These are phyloP conservation scores for Coregonus clupeaformis DNA, from an alignment of 2,113 vertebrate genomes.

Conservation along the genomic window DNA sequence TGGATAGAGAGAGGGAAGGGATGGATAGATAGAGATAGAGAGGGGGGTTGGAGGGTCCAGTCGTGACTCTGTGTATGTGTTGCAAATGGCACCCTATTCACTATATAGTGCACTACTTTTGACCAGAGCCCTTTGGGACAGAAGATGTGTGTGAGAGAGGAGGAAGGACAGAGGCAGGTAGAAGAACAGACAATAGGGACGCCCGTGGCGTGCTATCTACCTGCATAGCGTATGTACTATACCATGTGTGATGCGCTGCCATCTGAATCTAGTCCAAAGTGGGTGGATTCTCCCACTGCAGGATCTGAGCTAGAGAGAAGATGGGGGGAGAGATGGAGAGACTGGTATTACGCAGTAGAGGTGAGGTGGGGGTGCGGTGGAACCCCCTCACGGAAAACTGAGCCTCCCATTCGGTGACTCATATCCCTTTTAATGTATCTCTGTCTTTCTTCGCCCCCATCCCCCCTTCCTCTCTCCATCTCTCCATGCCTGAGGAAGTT, in stretches of 20 bases:
- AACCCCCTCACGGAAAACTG: slow-evolving; percentile 55
- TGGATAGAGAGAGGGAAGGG: not conserved
- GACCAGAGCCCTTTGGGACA: too few relatives aligned
- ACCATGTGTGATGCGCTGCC: not conserved
- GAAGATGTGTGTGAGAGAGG: too few relatives aligned
- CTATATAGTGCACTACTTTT: too few relatives aligned
- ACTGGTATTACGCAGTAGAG: slow-evolving; percentile 35
- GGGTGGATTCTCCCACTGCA: not conserved
- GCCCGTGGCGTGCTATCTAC: not conserved
- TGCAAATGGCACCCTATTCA: too few relatives aligned
- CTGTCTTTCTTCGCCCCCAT: not conserved
- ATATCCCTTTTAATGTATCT: slow-evolving; percentile 50
- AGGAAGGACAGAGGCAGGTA: not conserved
- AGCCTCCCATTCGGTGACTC: slow-evolving; percentile 58
- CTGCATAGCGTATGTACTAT: not conserved
- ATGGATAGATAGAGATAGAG: not conserved
- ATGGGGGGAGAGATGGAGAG: not conserved
- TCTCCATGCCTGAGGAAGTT: slow-evolving; percentile 8
- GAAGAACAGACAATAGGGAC: not conserved
- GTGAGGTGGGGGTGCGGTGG: slow-evolving; percentile 54
- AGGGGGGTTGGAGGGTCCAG: not conserved
- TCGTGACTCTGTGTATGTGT: too few relatives aligned
- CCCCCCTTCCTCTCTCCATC: not conserved
- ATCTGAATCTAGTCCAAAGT: not conserved
- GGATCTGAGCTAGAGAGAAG: too few relatives aligned